These are phyloP conservation scores for Tauraco hartlaubi DNA, from an alignment of 2,797 vertebrate species.

Conservation along the genomic window DNA sequence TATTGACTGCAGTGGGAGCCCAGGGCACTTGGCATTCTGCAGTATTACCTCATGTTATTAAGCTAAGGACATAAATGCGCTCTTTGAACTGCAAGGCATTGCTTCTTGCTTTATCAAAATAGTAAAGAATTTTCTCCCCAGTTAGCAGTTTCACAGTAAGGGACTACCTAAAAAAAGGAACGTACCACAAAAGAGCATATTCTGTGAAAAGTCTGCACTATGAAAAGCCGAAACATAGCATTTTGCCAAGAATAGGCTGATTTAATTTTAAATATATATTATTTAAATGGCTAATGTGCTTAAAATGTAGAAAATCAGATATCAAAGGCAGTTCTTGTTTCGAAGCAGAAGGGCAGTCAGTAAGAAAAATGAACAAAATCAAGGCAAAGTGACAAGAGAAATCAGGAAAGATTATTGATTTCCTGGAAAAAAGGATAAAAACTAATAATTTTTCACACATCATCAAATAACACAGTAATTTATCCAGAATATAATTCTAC, in stretches of 20 bases:
- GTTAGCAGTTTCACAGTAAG: not conserved
- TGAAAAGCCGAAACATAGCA: not conserved
- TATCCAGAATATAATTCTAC: not conserved
- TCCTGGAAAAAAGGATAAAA: not conserved
- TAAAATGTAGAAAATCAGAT: slow-evolving; percentile 10
- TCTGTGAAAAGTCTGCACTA: not conserved
- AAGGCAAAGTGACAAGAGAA: not conserved
- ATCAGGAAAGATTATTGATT: not conserved
- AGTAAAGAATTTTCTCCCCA: not conserved
- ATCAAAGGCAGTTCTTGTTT: slow-evolving; percentile 3
- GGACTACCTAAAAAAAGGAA: not conserved
- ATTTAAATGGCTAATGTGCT: not conserved
- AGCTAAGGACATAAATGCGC: not conserved
- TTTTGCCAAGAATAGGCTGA: not conserved
- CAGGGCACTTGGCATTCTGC: not conserved
- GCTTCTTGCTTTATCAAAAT: not conserved
- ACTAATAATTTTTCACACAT: not conserved
- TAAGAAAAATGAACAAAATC: not conserved
- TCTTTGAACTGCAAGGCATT: not conserved
- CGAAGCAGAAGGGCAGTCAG: not conserved
- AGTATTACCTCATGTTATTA: not conserved
- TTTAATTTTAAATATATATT: not conserved
- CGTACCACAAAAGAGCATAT: not conserved
- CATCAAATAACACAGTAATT: not conserved
- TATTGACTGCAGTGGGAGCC: not conserved